phyloP scores from a whole-genome alignment of 2,797 vertebrate species.

The Scyliorhinus canicula region DNA sequence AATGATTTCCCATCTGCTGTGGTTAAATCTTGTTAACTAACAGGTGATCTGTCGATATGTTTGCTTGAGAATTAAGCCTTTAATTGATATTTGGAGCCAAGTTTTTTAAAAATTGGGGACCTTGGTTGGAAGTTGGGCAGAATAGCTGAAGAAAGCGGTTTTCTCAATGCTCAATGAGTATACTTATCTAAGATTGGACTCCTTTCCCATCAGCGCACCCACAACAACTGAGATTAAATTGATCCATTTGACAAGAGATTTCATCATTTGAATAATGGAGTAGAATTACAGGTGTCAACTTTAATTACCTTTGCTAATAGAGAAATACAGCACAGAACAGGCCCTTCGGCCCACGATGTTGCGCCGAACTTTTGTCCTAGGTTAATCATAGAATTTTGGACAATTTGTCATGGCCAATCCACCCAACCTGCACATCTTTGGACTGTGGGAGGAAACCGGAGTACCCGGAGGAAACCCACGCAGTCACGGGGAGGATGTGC shows the following conservation, averaged over 20 bases:
- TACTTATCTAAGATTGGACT: not conserved
- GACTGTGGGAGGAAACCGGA: too few relatives aligned
- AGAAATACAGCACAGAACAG: too few relatives aligned
- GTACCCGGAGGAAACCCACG: too few relatives aligned
- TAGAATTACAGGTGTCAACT: not conserved
- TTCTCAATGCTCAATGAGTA: not conserved
- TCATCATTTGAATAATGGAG: not conserved
- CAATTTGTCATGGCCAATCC: too few relatives aligned
- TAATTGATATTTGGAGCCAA: not conserved
- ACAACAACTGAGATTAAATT: not conserved
- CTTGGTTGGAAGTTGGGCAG: not conserved
- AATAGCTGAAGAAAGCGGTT: not conserved
- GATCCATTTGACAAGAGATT: not conserved
- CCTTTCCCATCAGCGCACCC: not conserved
- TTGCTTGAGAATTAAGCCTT: not conserved
- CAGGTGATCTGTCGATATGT: not conserved
- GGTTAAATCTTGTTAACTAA: not conserved
- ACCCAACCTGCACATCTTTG: too few relatives aligned
- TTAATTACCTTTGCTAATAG: not conserved
- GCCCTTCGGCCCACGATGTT: too few relatives aligned
- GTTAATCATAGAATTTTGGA: too few relatives aligned
- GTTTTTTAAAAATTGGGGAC: not conserved
- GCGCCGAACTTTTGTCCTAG: too few relatives aligned
- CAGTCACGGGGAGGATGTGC: too few relatives aligned
- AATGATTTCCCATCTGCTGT: not conserved